Percentiles rank a stretch among this genome's conserved stretches.
phyloP scores from a whole-genome alignment of 2,888 invertebrate species.

The Trachelus tabidus region DNA sequence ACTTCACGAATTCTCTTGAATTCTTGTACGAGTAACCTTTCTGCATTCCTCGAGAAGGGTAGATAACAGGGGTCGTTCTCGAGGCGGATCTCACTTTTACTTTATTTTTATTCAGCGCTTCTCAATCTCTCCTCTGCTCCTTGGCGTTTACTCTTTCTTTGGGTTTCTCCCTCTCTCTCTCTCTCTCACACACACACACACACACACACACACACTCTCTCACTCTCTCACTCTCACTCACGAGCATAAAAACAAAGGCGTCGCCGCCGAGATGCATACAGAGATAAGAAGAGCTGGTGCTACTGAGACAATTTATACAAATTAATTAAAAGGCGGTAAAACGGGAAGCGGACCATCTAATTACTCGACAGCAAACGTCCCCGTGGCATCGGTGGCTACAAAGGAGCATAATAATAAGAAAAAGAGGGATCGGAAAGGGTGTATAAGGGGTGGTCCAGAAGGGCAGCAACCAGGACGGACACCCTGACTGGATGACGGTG shows the following conservation, averaged over 20 bases:
- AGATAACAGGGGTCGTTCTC: no score
- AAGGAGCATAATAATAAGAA: conserved; percentile 20
- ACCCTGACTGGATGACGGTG: background rate
- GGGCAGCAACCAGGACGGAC: background rate
- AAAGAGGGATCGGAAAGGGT: conserved; percentile 11
- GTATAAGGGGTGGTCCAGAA: conserved; percentile 18
- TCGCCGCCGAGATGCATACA: conserved; percentile 17
- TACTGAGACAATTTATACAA: conserved; percentile 40
- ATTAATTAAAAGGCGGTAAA: conserved; percentile 52
- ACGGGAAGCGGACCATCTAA: conserved; percentile 47
- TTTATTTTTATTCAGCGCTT: no score
- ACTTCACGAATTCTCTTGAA: no score
- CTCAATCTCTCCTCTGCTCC: no score
- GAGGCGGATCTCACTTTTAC: no score
- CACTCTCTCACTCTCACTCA: background rate
- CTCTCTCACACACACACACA: no score
- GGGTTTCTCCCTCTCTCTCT: background rate
- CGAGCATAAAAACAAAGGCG: background rate
- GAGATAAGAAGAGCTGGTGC: conserved; percentile 20
- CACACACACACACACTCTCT: no score
- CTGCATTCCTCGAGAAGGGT: no score
- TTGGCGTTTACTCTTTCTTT: background rate
- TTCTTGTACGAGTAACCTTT: no score
- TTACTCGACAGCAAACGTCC: conserved; percentile 35
- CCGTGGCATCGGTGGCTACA: conserved; percentile 28